Evolutionary conservation across 2,888 invertebrate genomes (phyloP), one percentile per base, ranked within the genome.

Genomic region (Microplitis manilae): DNA sequence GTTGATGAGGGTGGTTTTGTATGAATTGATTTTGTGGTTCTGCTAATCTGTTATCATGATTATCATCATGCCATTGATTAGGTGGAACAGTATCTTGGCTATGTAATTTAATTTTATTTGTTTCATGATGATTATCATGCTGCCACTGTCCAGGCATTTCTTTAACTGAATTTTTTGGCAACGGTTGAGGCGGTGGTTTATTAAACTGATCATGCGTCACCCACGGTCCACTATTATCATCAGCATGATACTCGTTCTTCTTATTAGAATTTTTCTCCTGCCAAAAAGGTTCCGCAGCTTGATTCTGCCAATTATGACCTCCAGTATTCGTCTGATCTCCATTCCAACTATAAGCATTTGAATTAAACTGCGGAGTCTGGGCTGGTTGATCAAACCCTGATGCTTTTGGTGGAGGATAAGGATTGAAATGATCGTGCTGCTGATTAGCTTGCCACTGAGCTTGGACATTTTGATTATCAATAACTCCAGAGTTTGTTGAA

Each of bases 331-430:
- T 77, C 50, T 86, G 84, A n/a, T 85, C 84, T 7, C 40, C 50
- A 17, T 81, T 85, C 86, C 88, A 88, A 69, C 84, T 86, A 71
- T 85, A 87, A 81, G 80, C 87, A 73, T 82, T 85, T 6, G 78
- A 39, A 38, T 65, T 41, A 4, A 72, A 79, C 61, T 77, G 77
- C 64, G 78, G 82, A 15, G 41, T 82, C 65, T 40, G 72, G 0
- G 17, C 50, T n/a, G 5, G 59, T 20, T 4, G 73, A 13, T 39
- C 80, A 65, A 75, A 80, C 13, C 13, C 64, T 41, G 79, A 65
- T 1, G 80, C 73, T 9, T 59, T 76, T 0, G 80, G 6, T 65
- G 74, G 80, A 40, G 79, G 78, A 40, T 79, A 80, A 6, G 80
- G 76, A 73, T 77, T 79, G 39, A 79, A 79, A n/a, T 79, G 76